Base-by-base conservation (phyloP, 2,113 vertebrate genomes). In the Chauna torquata region DNA sequence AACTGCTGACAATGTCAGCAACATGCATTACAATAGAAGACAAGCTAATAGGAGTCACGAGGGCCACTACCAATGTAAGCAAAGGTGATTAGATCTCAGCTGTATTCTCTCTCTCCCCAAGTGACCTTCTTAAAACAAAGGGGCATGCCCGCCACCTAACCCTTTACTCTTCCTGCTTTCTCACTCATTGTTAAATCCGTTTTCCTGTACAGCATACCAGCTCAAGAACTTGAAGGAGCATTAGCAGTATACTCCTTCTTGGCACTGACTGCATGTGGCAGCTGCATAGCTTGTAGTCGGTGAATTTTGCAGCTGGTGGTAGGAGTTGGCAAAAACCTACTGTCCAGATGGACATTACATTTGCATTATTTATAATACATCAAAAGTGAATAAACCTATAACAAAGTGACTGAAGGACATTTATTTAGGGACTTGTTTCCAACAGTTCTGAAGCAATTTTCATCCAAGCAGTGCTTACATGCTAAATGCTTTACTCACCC, bases 321-420 rank as follows among this genome's bases (percentile, higher is more conserved):
- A 96, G 96, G 94, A 97, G 97, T 95, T 97, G 97, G 97, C 97
- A 98, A 97, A 97, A 98, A 42, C 40, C 57, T 79, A 68, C 86
- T 85, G 91, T 97, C 97, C 98, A 98, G 97, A 98, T 98, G 97
- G 98, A 97, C 95, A 97, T 93, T 96, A 98, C 97, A 97, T 97
- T 96, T 95, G 95, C 96, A 96, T 95, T 98, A 97, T 97, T 97
- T 97, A 96, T 94, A 97, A 96, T 96, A 95, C 82, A 97, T 96
- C 90, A 96, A 84, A 97, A 97, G 91, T 94, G 95, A 98, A 96
- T 96, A 96, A 97, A 95, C 94, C 84, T 88, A 75, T 96, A 97
- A 93, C 91, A 96, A 96, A 97, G 93, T 93, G 85, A 94, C 90
- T 98, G 93, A 90, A 92, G 90, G 92, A 90, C 49, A 40, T 94